These are phyloP conservation scores for Tinamus guttatus DNA, from an alignment of 2,113 vertebrate genomes.

Conservation along the genomic window DNA sequence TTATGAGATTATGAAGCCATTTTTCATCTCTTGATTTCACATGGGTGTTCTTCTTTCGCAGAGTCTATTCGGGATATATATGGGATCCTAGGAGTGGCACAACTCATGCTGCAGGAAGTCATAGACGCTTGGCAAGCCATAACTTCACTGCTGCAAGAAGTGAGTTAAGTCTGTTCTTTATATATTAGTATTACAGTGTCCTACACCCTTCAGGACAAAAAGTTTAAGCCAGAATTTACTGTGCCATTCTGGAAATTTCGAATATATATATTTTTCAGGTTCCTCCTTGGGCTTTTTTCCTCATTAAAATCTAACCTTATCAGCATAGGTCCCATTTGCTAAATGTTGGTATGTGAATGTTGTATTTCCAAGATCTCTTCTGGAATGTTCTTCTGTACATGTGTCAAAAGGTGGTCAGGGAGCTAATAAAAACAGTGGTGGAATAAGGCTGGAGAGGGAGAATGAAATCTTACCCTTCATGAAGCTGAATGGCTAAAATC, in stretches of 20 bases:
- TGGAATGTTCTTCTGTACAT: fast-evolving
- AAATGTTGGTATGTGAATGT: fast-evolving
- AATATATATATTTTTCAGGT: neutral
- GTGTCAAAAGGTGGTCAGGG: neutral
- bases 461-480: neutral
- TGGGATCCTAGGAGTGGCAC: neutral
- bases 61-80: neutral
- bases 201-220: neutral
- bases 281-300: neutral
- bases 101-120: neutral
- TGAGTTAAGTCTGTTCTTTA: neutral
- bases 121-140: neutral
- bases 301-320: neutral
- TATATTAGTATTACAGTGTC: neutral
- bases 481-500: neutral
- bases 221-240: neutral
- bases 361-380: neutral
- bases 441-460: neutral
- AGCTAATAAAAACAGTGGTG: neutral
- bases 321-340: neutral
- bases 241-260: neutral
- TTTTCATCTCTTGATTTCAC: neutral
- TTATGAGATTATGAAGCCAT: neutral
- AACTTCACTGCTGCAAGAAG: neutral
- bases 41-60: neutral